Percentiles rank a stretch among this genome's conserved stretches.
These are phyloP conservation scores for Excalfactoria chinensis DNA, from an alignment of 2,113 vertebrate genomes.

Conservation along the genomic window DNA sequence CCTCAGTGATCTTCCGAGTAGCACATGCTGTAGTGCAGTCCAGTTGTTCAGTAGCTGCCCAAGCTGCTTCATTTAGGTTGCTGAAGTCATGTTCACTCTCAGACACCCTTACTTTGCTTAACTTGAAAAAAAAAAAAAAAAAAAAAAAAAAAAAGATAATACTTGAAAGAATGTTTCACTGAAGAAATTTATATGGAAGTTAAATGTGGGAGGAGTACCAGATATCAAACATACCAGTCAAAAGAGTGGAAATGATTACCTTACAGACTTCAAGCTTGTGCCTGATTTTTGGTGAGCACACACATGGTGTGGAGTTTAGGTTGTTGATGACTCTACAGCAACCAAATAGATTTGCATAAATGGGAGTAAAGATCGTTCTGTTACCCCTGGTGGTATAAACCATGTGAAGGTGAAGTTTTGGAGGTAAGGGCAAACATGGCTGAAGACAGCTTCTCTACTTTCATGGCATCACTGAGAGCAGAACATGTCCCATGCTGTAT, in stretches of 20 bases:
- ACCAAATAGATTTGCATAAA: background rate
- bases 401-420: background rate
- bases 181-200: background rate
- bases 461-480: accelerated
- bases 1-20: background rate
- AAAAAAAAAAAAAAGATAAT: background rate
- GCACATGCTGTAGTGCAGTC: background rate
- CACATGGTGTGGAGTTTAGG: background rate
- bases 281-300: background rate
- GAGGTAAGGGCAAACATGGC: background rate
- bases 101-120: background rate
- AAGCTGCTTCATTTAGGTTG: background rate
- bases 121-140: background rate
- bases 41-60: background rate
- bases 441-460: background rate
- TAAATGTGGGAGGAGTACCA: background rate
- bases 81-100: accelerated
- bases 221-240: background rate
- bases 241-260: background rate
- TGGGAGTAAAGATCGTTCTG: background rate
- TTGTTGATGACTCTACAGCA: background rate
- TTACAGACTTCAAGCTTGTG: background rate
- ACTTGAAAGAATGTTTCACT: background rate
- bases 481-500: accelerated
- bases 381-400: background rate